A percentile compares a stretch with the other conserved stretches of the same genome.
Evolutionary conservation across 2,797 vertebrate genomes (phyloP).

Genomic region (Columba guinea): DNA sequence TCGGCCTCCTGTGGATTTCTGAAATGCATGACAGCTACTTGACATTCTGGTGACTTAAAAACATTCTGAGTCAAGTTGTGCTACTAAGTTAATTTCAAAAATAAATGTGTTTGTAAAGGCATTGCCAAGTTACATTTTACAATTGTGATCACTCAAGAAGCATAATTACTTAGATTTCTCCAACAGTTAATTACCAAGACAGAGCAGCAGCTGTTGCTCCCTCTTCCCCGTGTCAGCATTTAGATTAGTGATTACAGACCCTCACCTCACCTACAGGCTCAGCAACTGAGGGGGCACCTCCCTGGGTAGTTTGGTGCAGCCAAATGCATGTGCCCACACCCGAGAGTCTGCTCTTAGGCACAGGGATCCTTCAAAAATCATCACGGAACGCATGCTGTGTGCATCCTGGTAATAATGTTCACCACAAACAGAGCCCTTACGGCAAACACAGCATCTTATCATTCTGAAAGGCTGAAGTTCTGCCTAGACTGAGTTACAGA

Average conservation of each 20-base stretch:
- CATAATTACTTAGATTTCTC: neutral
- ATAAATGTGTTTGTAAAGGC: neutral
- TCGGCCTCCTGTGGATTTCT: neutral
- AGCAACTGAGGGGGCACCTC: neutral
- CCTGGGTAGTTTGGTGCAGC: rapidly evolving
- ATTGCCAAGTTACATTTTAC: neutral
- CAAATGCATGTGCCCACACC: rapidly evolving
- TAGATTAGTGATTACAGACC: neutral
- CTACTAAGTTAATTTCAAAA: neutral
- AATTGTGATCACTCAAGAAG: neutral
- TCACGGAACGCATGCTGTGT: rapidly evolving
- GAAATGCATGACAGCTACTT: neutral
- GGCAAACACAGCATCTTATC: rapidly evolving
- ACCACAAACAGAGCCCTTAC: neutral
- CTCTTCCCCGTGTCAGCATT: neutral
- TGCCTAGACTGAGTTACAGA: neutral
- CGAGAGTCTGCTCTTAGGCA: rapidly evolving
- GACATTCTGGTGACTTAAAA: neutral
- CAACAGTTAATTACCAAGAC: rapidly evolving
- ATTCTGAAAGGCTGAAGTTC: neutral
- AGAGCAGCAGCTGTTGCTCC: neutral
- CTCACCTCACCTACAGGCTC: no score
- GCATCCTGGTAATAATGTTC: neutral
- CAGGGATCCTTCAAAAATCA: neutral
- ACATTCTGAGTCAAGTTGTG: neutral